Evolutionary conservation across 2,888 invertebrate species (phyloP), one percentile per base, ranked within the genome.

Genomic region (Erebia palarica): DNA sequence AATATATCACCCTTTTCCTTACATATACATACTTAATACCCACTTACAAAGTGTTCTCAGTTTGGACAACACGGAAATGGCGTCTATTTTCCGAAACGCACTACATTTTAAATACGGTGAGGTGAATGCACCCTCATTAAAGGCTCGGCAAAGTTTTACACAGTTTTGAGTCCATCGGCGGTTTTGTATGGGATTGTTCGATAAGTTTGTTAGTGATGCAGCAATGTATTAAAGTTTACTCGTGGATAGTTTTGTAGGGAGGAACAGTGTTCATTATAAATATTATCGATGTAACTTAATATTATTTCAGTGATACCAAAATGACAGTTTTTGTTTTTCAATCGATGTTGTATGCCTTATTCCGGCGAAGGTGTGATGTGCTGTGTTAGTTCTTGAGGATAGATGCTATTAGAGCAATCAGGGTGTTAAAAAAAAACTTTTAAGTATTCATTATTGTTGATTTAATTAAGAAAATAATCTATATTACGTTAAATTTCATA

Each of bases 111-210:
- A 82, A 76, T 78, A 77, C 74, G 71, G 75, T 70, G 86, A 86
- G 91, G 88, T 90, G 86, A 90, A 91, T 80, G 92, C 86, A 85
- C 92, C 89, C 91, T 91, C 89, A 91, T 92, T 92, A 92, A 91
- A 91, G 87, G 86, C 88, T 84, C 82, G 84, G 81, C 85, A 83
- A 84, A 82, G 85, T 88, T 86, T 83, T 87, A 86, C 83, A 76
- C 77, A 77, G 78, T 75, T 73, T 77, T 66, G 18, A 63, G 72
- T 82, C 80, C 89, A 89, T 82, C 78, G 83, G 80, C 73, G 70
- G 64, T 75, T 80, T 65, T 58, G 59, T 68, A 58, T 70, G 8
- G 58, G 53, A n/a, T 16, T 49, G 49, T 36, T 55, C n/a, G 36
- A 14, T 65, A 42, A 47, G 36, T 14, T 74, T 64, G 16, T 66